Conservation (phyloP, 2,797 vertebrate species). For the Apogon talboti region DNA sequence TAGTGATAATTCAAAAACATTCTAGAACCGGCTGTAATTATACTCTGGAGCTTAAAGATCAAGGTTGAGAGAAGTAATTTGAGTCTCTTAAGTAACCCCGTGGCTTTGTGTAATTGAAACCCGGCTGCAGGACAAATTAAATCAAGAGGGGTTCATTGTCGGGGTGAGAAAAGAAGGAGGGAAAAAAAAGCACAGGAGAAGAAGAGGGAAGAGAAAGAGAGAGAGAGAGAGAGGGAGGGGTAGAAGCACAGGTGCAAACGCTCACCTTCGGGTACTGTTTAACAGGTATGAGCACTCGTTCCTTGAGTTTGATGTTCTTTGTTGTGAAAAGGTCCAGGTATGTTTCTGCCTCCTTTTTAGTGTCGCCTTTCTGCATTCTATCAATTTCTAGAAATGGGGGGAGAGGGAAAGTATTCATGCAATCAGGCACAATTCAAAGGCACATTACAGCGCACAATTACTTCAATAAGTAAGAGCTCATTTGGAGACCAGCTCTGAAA, state of each 20-base stretch:
- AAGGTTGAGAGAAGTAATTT: constrained; percentile 62
- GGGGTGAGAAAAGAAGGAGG: background rate
- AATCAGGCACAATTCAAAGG: constrained; percentile 16
- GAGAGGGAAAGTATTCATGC: constrained; percentile 30
- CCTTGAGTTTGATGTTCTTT: constrained; percentile 98
- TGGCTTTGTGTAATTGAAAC: constrained; percentile 70
- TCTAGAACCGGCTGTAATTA: constrained; percentile 55
- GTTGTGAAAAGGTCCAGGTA: constrained; percentile 98
- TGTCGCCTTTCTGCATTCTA: constrained; percentile 94
- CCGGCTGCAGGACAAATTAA: constrained; percentile 60
- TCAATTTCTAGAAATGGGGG: constrained; percentile 89
- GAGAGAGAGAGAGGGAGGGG: background rate
- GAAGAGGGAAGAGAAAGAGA: no score
- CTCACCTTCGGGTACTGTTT: constrained; percentile 98
- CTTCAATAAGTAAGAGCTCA: background rate
- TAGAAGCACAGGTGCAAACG: background rate
- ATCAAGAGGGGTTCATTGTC: constrained; percentile 31
- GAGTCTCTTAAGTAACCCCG: constrained; percentile 54
- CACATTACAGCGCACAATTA: background rate
- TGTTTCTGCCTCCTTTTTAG: constrained; percentile 92
- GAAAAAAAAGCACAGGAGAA: background rate
- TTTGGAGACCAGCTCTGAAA: background rate
- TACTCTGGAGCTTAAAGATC: constrained; percentile 55
- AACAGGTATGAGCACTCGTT: constrained; percentile 96
- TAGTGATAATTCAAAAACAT: constrained; percentile 44